Conservation (phyloP, 2,888 invertebrate species). For the Pantelozetes paolii region DNA sequence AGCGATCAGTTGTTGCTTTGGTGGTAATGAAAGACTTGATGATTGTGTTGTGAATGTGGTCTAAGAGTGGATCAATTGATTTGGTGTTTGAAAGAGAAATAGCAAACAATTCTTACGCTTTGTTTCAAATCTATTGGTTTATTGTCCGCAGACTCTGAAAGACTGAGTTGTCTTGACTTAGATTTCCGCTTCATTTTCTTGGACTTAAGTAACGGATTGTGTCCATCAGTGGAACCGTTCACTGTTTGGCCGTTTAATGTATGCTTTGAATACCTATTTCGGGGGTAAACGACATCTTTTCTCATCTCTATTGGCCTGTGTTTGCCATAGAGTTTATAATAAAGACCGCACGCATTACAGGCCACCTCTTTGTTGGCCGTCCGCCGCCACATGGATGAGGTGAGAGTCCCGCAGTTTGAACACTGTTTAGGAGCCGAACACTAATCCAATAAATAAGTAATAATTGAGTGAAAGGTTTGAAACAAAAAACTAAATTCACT, state of each 20-base stretch:
- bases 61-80: neutral
- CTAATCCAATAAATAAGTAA: too few species aligned
- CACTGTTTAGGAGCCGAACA: constrained; percentile 38
- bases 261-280: constrained; percentile 39
- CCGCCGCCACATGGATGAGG: constrained; percentile 41
- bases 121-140: neutral
- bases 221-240: neutral
- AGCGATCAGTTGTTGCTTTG: neutral
- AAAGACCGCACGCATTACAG: constrained; percentile 42
- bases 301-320: constrained; percentile 41
- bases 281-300: constrained; percentile 41
- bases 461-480: too few species aligned
- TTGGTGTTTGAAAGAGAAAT: neutral
- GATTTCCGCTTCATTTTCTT: neutral
- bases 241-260: neutral
- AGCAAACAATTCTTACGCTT: neutral
- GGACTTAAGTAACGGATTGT: neutral
- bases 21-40: neutral
- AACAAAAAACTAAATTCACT: too few species aligned
- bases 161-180: neutral
- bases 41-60: neutral
- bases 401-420: constrained; percentile 41
- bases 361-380: constrained; percentile 42
- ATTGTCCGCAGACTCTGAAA: neutral
- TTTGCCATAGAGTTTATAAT: constrained; percentile 41